These are phyloP conservation scores for Prosopocoilus inquinatus DNA, from an alignment of 2,888 invertebrate species.

Conservation along the genomic window DNA sequence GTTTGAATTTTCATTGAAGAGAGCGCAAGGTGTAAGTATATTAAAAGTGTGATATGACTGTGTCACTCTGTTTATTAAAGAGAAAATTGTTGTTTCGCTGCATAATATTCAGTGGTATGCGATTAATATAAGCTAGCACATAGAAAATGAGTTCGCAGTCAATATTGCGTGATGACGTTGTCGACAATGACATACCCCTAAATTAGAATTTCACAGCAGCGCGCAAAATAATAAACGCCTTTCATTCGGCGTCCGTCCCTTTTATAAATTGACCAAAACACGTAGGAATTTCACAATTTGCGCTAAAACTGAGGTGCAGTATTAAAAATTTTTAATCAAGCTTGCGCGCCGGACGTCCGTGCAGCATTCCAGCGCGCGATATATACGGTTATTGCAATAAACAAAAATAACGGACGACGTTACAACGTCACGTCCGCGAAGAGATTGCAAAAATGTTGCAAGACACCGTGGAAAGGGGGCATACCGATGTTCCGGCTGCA, in stretches of 20 bases:
- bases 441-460: neutral
- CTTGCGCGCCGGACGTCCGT: constrained; percentile 3
- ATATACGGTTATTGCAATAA: neutral
- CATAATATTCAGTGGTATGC: neutral
- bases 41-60: no score
- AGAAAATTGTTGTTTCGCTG: no score
- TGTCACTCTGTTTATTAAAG: no score
- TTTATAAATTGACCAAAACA: constrained; percentile 22
- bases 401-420: neutral
- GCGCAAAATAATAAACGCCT: constrained; percentile 13
- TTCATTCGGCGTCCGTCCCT: constrained; percentile 5
- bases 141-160: neutral
- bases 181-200: neutral
- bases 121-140: neutral
- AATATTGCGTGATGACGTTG: neutral
- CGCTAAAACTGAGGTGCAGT: constrained; percentile 18
- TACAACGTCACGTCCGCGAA: neutral
- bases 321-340: constrained; percentile 24
- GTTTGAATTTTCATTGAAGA: no score
- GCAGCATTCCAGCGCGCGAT: constrained; percentile 6
- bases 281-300: constrained; percentile 25
- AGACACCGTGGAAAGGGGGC: neutral
- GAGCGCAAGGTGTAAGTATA: no score
- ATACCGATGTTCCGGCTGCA: neutral
- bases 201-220: constrained; percentile 13